Percentiles rank a stretch among this genome's conserved stretches.
These are phyloP conservation scores for Chanos chanos DNA, from an alignment of 2,797 vertebrate genomes.

Conservation along the genomic window DNA sequence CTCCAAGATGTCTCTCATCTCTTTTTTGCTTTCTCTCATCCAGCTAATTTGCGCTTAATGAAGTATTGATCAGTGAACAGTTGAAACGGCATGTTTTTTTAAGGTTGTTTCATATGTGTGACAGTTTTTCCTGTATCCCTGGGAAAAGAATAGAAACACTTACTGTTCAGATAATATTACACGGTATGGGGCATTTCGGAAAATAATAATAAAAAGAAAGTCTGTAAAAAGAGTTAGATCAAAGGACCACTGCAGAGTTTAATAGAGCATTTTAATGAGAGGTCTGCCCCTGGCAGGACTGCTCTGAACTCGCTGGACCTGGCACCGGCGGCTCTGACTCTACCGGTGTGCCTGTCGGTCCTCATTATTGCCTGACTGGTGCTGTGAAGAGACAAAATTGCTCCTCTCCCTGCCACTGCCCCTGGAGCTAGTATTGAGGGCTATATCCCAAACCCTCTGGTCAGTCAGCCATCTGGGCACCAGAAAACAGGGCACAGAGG, in stretches of 20 bases:
- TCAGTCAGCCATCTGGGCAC: conserved; percentile 9
- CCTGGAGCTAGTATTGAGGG: conserved; percentile 9
- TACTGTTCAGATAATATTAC: conserved; percentile 25
- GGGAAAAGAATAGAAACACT: conserved; percentile 10
- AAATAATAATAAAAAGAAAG: conserved; percentile 20
- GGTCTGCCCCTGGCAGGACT: conserved; percentile 34
- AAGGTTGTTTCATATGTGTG: conserved; percentile 30
- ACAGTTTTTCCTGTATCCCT: conserved; percentile 17
- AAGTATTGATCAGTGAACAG: background rate
- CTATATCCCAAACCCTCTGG: conserved; percentile 8
- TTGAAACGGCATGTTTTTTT: conserved; percentile 10
- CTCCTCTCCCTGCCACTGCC: conserved; percentile 36
- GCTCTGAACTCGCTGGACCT: conserved; percentile 42
- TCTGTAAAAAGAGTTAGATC: conserved; percentile 29
- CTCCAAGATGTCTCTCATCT: no score
- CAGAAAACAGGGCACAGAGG: background rate
- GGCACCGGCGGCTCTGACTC: conserved; percentile 35
- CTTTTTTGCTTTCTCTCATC: no score
- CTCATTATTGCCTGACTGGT: conserved; percentile 42
- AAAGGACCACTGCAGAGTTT: conserved; percentile 38
- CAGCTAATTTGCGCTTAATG: no score
- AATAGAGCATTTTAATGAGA: conserved; percentile 55
- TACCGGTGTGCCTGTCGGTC: conserved; percentile 48
- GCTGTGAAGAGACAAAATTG: conserved; percentile 39
- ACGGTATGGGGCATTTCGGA: conserved; percentile 2